Percentiles rank a stretch among this genome's conserved stretches.
Evolutionary conservation across 1,140 invertebrate species (phyloP).

Genomic region (Listronotus oregonensis): DNA sequence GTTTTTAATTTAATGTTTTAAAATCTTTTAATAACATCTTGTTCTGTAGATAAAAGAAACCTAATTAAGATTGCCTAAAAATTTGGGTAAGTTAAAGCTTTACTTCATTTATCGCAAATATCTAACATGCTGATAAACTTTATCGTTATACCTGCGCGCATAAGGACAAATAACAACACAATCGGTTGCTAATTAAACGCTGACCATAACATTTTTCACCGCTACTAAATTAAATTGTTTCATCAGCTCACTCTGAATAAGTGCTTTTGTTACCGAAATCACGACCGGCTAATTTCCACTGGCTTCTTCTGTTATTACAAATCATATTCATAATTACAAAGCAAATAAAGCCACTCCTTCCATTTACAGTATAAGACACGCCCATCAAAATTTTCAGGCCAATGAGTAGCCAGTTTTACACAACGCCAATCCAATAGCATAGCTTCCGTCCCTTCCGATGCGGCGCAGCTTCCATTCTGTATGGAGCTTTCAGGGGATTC

Average conservation of each 20-base stretch:
- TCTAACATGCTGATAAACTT: conserved; percentile 13
- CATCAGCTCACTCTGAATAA: conserved; percentile 50
- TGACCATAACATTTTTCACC: conserved; percentile 49
- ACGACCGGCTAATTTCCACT: conserved; percentile 54
- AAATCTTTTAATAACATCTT: too few relatives aligned
- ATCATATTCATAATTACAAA: conserved; percentile 59
- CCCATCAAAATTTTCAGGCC: conserved; percentile 36
- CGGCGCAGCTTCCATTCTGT: conserved; percentile 45
- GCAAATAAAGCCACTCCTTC: conserved; percentile 50
- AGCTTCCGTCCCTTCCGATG: conserved; percentile 22
- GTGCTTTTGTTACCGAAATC: conserved; percentile 52
- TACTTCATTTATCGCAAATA: conserved; percentile 12
- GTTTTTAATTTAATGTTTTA: too few relatives aligned
- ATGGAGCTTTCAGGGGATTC: conserved; percentile 39
- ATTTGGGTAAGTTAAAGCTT: conserved; percentile 15
- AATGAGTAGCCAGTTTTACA: conserved; percentile 30
- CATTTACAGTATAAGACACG: conserved; percentile 42
- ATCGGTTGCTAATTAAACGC: conserved; percentile 43
- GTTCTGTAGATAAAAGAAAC: too few relatives aligned
- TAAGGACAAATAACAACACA: conserved; percentile 22
- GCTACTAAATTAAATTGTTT: conserved; percentile 56
- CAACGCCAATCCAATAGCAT: conserved; percentile 30
- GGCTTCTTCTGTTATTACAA: conserved; percentile 56
- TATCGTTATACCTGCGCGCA: too few relatives aligned
- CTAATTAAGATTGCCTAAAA: too few relatives aligned